phyloP scores from a whole-genome alignment of 2,797 vertebrate species.

The Simalia tracyae region DNA sequence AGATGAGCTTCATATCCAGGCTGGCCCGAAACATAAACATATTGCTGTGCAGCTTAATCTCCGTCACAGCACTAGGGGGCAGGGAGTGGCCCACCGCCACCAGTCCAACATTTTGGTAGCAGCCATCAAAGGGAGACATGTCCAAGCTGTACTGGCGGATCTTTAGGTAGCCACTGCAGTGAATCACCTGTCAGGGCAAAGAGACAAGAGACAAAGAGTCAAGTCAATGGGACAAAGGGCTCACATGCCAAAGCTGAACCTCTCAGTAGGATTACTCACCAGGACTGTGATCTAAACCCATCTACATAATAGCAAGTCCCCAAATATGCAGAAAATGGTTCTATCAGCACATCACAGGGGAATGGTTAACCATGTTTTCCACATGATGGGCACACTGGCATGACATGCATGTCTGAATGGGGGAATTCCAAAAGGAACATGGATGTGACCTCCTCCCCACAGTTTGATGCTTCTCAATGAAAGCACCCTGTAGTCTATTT shows the following conservation, averaged over 20 bases:
- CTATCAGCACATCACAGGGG: not conserved
- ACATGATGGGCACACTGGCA: not conserved
- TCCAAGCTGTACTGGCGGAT: slow-evolving; percentile 97
- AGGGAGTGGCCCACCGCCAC: slow-evolving; percentile 97
- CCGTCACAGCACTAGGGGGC: slow-evolving; percentile 94
- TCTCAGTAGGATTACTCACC: not conserved
- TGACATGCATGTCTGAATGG: not conserved
- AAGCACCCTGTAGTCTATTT: not conserved
- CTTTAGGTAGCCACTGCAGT: slow-evolving; percentile 98
- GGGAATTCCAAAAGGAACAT: not conserved
- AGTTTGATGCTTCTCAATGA: not conserved
- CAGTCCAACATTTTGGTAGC: slow-evolving; percentile 97
- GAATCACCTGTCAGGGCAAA: slow-evolving; percentile 84
- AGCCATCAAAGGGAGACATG: slow-evolving; percentile 97
- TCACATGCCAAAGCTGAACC: not conserved
- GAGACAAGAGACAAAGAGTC: slow-evolving; percentile 22
- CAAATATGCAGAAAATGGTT: not conserved
- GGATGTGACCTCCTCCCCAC: not conserved
- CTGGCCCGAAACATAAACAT: slow-evolving; percentile 99
- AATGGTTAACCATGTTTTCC: not conserved
- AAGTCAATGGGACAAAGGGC: not conserved
- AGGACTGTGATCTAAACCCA: not conserved
- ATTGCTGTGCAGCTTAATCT: slow-evolving; percentile 98
- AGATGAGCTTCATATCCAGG: slow-evolving; percentile 99
- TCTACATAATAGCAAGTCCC: not conserved